Percentiles rank a stretch among this genome's conserved stretches.
Conservation (phyloP, 2,888 invertebrate genomes). For the Drosophila recens region DNA sequence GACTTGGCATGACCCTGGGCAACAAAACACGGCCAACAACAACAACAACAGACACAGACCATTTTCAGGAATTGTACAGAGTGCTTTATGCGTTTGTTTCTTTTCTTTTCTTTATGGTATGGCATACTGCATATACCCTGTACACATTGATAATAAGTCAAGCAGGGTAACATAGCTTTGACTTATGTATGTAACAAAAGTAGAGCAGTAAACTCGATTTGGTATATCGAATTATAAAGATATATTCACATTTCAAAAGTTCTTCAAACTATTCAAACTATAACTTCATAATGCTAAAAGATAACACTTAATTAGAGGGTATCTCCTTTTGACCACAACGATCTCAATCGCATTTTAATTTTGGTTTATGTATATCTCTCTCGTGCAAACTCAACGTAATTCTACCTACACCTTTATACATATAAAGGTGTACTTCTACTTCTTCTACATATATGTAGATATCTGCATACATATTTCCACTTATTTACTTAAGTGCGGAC, state of each 20-base stretch:
- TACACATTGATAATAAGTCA: background rate
- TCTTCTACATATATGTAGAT: slow-evolving; percentile 1
- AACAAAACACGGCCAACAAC: slow-evolving; percentile 40
- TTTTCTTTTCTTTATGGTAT: slow-evolving; percentile 21
- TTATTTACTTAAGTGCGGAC: slow-evolving; percentile 19
- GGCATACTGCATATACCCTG: slow-evolving; percentile 14
- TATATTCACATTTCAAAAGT: no score
- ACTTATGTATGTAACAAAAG: background rate
- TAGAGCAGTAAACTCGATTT: no score
- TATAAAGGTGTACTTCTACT: slow-evolving; percentile 12
- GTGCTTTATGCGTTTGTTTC: slow-evolving; percentile 46
- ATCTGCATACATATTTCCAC: slow-evolving; percentile 14
- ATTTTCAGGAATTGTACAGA: slow-evolving; percentile 64
- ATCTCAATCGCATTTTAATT: background rate
- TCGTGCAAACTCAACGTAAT: slow-evolving; percentile 62
- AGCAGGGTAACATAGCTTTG: no score
- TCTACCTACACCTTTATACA: slow-evolving; percentile 48
- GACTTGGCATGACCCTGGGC: slow-evolving; percentile 68
- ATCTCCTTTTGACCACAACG: background rate
- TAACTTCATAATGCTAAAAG: background rate
- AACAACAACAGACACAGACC: slow-evolving; percentile 36
- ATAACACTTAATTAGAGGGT: background rate
- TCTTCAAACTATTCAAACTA: background rate
- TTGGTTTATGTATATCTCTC: slow-evolving; percentile 20
- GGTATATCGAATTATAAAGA: background rate